A percentile compares a stretch with the other conserved stretches of the same genome.
Conservation (phyloP, 35 echinoderm and acorn worm species). For the Diadema setosum region DNA sequence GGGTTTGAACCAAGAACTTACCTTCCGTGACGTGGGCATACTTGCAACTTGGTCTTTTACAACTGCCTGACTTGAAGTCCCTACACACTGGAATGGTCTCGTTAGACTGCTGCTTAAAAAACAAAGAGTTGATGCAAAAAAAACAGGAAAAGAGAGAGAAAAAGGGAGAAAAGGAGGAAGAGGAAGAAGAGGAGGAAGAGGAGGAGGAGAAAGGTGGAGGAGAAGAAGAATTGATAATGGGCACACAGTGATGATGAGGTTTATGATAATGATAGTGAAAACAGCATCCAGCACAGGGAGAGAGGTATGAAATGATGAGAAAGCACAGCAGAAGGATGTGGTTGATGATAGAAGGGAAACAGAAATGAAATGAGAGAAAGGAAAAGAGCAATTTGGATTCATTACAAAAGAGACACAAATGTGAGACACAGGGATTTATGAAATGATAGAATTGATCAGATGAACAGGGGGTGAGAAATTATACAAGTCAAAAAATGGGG, state of each 20-base stretch:
- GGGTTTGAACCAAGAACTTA: slow-evolving; percentile 16
- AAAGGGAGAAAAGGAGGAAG: neutral
- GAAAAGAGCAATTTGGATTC: too few relatives aligned
- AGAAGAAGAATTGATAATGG: too few relatives aligned
- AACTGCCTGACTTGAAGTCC: slow-evolving; percentile 98
- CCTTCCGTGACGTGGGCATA: slow-evolving; percentile 98
- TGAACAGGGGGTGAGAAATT: too few relatives aligned
- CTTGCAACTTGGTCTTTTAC: slow-evolving; percentile 96
- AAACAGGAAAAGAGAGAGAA: neutral
- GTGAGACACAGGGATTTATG: too few relatives aligned
- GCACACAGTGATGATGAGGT: too few relatives aligned
- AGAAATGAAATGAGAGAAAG: neutral
- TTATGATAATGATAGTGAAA: neutral
- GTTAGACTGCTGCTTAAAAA: slow-evolving; percentile 46
- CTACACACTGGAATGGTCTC: slow-evolving; percentile 98
- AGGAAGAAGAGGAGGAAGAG: neutral
- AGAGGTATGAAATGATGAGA: neutral
- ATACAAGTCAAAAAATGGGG: too few relatives aligned
- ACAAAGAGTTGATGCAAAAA: neutral
- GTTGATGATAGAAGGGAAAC: neutral
- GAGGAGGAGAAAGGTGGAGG: neutral
- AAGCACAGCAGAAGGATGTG: too few relatives aligned
- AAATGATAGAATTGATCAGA: too few relatives aligned
- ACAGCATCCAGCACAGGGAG: neutral
- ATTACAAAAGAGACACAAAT: too few relatives aligned